phyloP scores from a whole-genome alignment of 2,797 vertebrate species.

The Gymnopithys bicolor region DNA sequence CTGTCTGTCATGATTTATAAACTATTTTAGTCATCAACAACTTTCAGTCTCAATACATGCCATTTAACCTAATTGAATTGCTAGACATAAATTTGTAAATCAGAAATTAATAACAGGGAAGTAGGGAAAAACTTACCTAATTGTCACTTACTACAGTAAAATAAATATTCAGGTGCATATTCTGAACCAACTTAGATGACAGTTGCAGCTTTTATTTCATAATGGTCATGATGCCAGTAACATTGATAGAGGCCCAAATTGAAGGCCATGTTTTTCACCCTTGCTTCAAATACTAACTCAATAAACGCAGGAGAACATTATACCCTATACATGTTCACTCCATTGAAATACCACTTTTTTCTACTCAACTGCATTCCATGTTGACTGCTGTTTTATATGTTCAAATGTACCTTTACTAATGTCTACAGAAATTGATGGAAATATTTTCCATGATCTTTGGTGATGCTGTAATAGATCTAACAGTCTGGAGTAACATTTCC shows the following conservation, averaged over 20 bases:
- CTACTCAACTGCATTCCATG: not conserved
- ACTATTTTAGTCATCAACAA: slow-evolving; percentile 38
- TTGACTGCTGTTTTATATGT: not conserved
- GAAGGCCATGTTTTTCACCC: slow-evolving; percentile 79
- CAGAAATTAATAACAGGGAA: slow-evolving; percentile 73
- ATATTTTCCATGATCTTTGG: not conserved
- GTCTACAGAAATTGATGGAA: not conserved
- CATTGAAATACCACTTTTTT: not conserved
- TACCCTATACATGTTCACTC: not conserved
- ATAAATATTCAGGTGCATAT: slow-evolving; percentile 94
- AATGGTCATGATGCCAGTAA: slow-evolving; percentile 97
- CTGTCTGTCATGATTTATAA: slow-evolving; percentile 25
- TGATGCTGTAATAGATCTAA: not conserved
- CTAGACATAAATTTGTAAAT: slow-evolving; percentile 45
- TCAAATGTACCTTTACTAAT: not conserved
- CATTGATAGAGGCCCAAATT: slow-evolving; percentile 79
- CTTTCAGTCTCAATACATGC: slow-evolving; percentile 60
- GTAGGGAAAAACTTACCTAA: slow-evolving; percentile 87
- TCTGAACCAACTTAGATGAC: slow-evolving; percentile 99
- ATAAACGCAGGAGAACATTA: not conserved
- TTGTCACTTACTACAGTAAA: slow-evolving; percentile 82
- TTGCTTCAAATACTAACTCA: slow-evolving; percentile 85
- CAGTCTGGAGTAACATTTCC: not conserved
- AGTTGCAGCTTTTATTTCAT: slow-evolving; percentile 92
- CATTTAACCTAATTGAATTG: slow-evolving; percentile 52